A percentile compares a stretch with the other conserved stretches of the same genome.
Evolutionary conservation across 2,113 vertebrate species (phyloP).

Genomic region (Galeopterus variegatus): DNA sequence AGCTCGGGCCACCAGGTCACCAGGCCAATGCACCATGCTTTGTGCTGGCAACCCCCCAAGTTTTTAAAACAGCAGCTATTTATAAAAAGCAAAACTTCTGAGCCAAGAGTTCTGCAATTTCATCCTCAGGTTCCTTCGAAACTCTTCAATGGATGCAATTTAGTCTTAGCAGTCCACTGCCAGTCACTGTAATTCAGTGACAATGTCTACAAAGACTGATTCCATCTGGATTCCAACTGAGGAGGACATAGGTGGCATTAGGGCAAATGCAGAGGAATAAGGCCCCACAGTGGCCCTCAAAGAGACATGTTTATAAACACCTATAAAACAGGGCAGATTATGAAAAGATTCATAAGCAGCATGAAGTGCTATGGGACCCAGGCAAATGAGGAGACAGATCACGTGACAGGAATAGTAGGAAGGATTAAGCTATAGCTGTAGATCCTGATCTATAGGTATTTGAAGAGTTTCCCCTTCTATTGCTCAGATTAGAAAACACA

Average conservation of each 20-base stretch:
- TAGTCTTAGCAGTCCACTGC: neutral
- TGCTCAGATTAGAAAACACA: neutral
- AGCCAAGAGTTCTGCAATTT: slow-evolving; percentile 62
- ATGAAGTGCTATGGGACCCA: neutral
- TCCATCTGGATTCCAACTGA: neutral
- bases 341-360: neutral
- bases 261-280: neutral
- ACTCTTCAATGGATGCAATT: slow-evolving; percentile 50
- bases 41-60: slow-evolving; percentile 50
- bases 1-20: neutral
- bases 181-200: neutral
- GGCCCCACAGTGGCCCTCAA: neutral
- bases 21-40: neutral
- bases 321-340: neutral
- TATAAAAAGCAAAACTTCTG: slow-evolving; percentile 41
- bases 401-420: neutral
- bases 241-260: neutral
- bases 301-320: neutral
- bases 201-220: neutral
- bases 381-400: neutral
- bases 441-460: neutral
- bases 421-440: neutral
- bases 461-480: neutral
- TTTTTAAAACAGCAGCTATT: slow-evolving; percentile 42
- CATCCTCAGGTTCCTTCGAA: slow-evolving; percentile 55